phyloP scores from a whole-genome alignment of 2,888 invertebrate genomes.

The Tethea ocularis region DNA sequence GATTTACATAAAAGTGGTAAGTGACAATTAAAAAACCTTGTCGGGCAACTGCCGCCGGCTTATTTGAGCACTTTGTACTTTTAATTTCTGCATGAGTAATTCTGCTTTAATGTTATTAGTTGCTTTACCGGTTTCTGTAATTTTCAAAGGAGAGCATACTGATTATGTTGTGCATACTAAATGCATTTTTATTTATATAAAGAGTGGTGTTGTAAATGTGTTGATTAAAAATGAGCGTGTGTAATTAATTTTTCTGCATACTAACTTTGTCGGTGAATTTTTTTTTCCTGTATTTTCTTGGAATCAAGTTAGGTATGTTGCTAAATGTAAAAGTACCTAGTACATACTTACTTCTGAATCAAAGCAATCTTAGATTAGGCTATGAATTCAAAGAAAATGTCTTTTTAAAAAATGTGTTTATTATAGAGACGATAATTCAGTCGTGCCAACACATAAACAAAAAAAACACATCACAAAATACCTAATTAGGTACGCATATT shows the following conservation, averaged over 20 bases:
- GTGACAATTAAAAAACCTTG: constrained; percentile 68
- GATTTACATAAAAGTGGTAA: constrained; percentile 76
- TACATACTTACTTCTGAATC: neutral
- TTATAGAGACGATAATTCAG: neutral
- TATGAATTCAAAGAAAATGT: neutral
- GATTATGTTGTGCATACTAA: neutral
- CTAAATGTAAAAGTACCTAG: neutral
- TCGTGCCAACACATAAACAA: neutral
- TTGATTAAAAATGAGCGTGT: neutral
- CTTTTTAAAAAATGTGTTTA: too few relatives aligned
- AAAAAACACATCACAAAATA: neutral
- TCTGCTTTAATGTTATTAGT: constrained; percentile 3
- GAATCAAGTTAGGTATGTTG: neutral
- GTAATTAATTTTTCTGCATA: neutral
- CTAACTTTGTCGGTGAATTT: neutral
- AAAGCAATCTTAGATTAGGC: neutral
- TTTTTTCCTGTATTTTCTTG: neutral
- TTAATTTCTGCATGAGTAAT: constrained; percentile 1
- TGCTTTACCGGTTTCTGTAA: neutral
- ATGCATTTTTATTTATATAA: neutral
- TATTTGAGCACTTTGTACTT: constrained; percentile 17
- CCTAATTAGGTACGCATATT: too few relatives aligned
- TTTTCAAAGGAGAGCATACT: neutral
- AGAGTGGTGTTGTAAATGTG: neutral
- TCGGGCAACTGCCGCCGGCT: constrained; percentile 34